Evolutionary conservation across 2,113 vertebrate species (phyloP).

Genomic region (Anoplopoma fimbria): DNA sequence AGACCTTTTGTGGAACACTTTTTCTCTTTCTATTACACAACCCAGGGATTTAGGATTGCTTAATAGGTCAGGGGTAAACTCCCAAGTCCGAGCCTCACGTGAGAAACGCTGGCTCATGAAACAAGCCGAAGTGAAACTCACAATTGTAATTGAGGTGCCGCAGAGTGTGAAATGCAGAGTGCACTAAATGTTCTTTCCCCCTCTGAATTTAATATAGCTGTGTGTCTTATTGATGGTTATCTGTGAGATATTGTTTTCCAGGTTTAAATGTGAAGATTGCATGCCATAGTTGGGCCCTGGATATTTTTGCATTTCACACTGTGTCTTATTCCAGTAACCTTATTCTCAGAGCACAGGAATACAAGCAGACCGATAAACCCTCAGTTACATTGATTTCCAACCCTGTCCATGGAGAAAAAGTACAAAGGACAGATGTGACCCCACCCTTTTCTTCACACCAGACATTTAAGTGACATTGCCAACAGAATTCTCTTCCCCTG

Average conservation of each 20-base stretch:
- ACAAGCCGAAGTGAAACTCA: slow-evolving; percentile 43
- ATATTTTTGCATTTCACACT: not conserved
- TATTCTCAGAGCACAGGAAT: slow-evolving; percentile 7
- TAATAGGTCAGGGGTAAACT: slow-evolving; percentile 43
- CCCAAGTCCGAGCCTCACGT: not conserved
- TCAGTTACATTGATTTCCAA: not conserved
- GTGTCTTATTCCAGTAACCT: not conserved
- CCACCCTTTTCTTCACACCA: slow-evolving; percentile 10
- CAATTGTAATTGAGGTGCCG: slow-evolving; percentile 43
- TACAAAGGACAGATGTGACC: not conserved
- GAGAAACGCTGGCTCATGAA: slow-evolving; percentile 54
- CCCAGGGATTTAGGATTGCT: slow-evolving; percentile 43
- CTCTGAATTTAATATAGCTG: not conserved
- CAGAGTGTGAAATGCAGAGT: slow-evolving; percentile 49
- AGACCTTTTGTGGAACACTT: slow-evolving; percentile 8
- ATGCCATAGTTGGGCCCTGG: not conserved
- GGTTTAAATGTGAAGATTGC: not conserved
- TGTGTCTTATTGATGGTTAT: slow-evolving; percentile 30
- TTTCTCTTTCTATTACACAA: slow-evolving; percentile 18
- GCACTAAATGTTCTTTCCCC: slow-evolving; percentile 1
- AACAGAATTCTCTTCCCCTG: slow-evolving; percentile 38
- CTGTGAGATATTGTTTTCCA: slow-evolving; percentile 15
- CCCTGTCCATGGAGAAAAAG: not conserved
- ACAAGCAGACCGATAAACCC: slow-evolving; percentile 9
- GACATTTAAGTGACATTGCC: slow-evolving; percentile 46